Evolutionary conservation across 2,797 vertebrate species (phyloP), one percentile per base, ranked within the genome.

Genomic region (Paguma larvata): DNA sequence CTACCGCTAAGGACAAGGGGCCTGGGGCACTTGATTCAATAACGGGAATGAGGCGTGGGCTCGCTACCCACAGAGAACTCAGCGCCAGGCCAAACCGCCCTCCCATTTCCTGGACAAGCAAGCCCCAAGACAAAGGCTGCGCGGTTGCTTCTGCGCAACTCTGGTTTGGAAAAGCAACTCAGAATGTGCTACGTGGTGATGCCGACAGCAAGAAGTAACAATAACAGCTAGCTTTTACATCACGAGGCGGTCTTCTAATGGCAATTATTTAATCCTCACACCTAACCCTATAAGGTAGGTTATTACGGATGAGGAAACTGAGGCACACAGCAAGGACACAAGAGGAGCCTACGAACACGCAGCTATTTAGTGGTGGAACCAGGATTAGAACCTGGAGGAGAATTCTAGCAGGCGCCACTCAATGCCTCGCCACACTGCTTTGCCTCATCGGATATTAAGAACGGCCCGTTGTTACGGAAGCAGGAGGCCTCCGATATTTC

Each of bases 111-210:
- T 27, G 53, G 70, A 67, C 73, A 84, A 89, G 75, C 3, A 68
- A 59, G 21, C 32, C 84, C 63, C 41, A 32, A 44, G 25, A 62
- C 27, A 53, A 25, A 89, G 34, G 46, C 46, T 38, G 13, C 2
- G 27, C 2, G 32, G 53, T 15, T 79, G 41, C 12, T 51, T 80
- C 75, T 77, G 19, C 21, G 38, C 30, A 10, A 89, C 51, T 90
- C 14, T 62, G 34, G 44, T 70, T 96, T 83, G 7, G 65, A 51
- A 96, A 77, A 94, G 32, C 48, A 84, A 95, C 48, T 75, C 18
- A 62, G n/a, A 72, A 83, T 30, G 34, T 73, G n/a, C 38, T 75
- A 38, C 46, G 14, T 19, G 27, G 16, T 44, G 79, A 97, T 18
- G 38, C 7, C 73, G 59, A 78, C 19, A 90, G 92, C 21, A 51